A percentile compares a stretch with the other conserved stretches of the same genome.
These are phyloP conservation scores for Dioctria rufipes DNA, from an alignment of 2,888 invertebrate genomes.

Conservation along the genomic window DNA sequence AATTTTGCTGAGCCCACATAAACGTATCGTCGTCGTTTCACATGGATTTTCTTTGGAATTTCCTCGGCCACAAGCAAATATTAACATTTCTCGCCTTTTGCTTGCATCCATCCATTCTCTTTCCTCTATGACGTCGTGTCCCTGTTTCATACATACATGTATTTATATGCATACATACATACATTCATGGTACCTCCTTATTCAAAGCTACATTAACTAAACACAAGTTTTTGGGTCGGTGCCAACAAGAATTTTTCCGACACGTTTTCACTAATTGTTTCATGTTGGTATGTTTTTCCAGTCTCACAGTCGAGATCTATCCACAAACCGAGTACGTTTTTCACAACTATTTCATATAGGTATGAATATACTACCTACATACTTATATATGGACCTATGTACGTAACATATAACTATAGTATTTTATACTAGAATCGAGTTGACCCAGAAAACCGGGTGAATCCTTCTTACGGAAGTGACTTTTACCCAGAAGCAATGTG, in stretches of 20 bases:
- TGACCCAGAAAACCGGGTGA: constrained; percentile 21
- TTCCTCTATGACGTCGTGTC: too few relatives aligned
- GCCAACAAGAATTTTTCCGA: constrained; percentile 16
- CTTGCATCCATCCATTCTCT: background rate
- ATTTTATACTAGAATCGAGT: background rate
- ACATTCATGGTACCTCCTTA: background rate
- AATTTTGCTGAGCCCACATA: constrained; percentile 3
- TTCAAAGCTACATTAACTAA: constrained; percentile 20
- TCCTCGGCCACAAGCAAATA: constrained; percentile 17
- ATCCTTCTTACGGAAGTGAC: constrained; percentile 16
- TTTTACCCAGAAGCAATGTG: constrained; percentile 12
- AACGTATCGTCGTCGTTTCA: constrained; percentile 14
- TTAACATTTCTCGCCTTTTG: constrained; percentile 24
- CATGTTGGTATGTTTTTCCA: constrained; percentile 12
- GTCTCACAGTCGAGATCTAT: constrained; percentile 1
- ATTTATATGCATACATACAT: too few relatives aligned
- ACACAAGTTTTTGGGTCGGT: constrained; percentile 16
- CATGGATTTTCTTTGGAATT: constrained; percentile 17
- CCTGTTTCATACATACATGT: background rate
- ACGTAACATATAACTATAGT: background rate
- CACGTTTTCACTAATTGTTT: constrained; percentile 24
- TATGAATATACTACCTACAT: too few relatives aligned
- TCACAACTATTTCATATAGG: constrained; percentile 5
- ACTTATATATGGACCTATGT: background rate
- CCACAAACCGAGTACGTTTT: background rate